These are phyloP conservation scores for Crotophaga sulcirostris DNA, from an alignment of 2,113 vertebrate genomes.

Conservation along the genomic window DNA sequence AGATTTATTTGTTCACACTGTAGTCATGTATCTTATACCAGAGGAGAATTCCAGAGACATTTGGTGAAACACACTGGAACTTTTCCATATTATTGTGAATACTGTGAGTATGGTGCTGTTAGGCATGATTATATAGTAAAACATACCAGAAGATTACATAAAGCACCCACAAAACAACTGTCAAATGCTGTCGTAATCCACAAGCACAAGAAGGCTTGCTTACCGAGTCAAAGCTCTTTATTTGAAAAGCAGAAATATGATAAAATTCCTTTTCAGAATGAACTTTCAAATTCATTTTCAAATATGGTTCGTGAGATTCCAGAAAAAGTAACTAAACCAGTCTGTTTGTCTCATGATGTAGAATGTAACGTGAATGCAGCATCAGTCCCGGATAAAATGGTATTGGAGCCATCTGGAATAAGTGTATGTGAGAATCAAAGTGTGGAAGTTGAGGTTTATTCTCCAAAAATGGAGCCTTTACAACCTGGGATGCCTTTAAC, in stretches of 20 bases:
- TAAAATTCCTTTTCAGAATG: conserved; percentile 14
- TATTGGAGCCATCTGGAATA: conserved; percentile 16
- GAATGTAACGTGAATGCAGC: conserved; percentile 39
- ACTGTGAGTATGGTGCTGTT: conserved; percentile 90
- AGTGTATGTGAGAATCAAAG: conserved; percentile 59
- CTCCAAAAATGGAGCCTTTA: conserved; percentile 79
- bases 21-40: conserved; percentile 83
- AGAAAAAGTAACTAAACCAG: neutral
- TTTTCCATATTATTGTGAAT: conserved; percentile 86
- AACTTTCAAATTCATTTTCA: conserved; percentile 14
- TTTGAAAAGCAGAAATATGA: conserved; percentile 5
- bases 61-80: conserved; percentile 85
- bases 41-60: conserved; percentile 88
- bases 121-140: conserved; percentile 90
- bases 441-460: conserved; percentile 80
- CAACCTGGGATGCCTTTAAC: conserved; percentile 87
- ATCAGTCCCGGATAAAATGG: conserved; percentile 19
- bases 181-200: conserved; percentile 22
- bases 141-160: conserved; percentile 87
- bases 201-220: conserved; percentile 32
- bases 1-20: conserved; percentile 86
- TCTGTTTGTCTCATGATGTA: neutral
- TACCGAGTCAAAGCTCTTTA: conserved; percentile 34
- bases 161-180: conserved; percentile 37
- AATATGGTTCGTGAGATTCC: conserved; percentile 10